phyloP scores from a whole-genome alignment of 2,113 vertebrate species.

The Nycticorax nycticorax region DNA sequence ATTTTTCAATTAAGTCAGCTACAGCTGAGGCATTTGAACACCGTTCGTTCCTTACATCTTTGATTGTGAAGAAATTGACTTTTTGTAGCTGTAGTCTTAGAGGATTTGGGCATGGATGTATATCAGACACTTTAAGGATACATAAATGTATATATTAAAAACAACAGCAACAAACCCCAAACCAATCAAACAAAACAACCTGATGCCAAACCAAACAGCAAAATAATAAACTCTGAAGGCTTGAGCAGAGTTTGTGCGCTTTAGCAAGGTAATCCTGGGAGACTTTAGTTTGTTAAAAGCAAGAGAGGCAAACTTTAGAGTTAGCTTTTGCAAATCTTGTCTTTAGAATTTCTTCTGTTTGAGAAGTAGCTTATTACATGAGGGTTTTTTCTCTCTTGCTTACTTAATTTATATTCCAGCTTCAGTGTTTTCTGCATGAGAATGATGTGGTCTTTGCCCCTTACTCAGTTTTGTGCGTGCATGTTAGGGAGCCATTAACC shows the following conservation, averaged over 20 bases:
- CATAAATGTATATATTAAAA: neutral
- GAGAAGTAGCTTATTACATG: neutral
- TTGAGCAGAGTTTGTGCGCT: neutral
- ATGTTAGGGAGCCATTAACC: neutral
- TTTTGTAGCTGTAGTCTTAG: neutral
- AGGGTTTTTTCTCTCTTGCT: neutral
- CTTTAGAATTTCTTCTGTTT: neutral
- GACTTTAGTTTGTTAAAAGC: neutral
- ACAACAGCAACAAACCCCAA: neutral
- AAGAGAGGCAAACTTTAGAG: neutral
- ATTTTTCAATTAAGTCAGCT: neutral
- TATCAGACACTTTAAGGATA: neutral
- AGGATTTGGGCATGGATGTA: neutral
- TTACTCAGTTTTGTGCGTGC: neutral
- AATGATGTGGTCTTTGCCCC: neutral
- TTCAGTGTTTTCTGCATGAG: neutral
- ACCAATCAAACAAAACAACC: neutral
- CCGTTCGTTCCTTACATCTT: neutral
- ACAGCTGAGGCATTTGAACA: neutral
- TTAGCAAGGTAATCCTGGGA: neutral
- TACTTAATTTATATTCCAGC: neutral
- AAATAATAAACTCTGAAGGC: neutral
- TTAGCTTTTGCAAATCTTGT: neutral
- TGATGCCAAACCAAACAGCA: rapidly evolving
- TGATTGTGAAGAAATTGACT: neutral